phyloP scores from a whole-genome alignment of 2,113 vertebrate genomes.

The Myotis yumanensis region DNA sequence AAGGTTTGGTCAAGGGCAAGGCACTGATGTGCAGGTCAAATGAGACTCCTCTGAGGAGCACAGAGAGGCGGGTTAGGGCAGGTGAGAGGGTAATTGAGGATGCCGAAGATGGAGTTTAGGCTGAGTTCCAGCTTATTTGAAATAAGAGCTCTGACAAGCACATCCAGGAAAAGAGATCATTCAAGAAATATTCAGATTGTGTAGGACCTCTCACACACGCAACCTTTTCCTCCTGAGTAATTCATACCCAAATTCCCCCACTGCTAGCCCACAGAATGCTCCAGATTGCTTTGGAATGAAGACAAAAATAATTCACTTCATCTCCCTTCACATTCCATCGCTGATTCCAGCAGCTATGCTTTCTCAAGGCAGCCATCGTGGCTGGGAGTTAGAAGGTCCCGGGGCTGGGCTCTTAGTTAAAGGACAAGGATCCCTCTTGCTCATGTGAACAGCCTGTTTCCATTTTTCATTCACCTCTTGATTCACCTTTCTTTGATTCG shows the following conservation, averaged over 20 bases:
- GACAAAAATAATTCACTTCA: not conserved
- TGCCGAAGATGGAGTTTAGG: not conserved
- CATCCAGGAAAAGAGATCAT: conserved; percentile 14
- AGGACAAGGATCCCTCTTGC: not conserved
- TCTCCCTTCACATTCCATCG: not conserved
- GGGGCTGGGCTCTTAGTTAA: not conserved
- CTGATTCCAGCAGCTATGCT: not conserved
- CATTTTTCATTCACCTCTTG: not conserved
- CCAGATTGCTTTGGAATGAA: not conserved
- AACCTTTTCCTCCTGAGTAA: conserved; percentile 13
- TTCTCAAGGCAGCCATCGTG: not conserved
- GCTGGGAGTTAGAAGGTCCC: not conserved
- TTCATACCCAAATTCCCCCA: not conserved
- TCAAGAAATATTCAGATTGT: conserved; percentile 44
- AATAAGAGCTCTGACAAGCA: conserved; percentile 2
- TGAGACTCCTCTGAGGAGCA: not conserved
- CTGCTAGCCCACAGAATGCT: not conserved
- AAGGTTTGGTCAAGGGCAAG: not conserved
- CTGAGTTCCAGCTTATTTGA: not conserved
- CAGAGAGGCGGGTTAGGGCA: not conserved
- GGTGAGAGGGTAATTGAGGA: not conserved
- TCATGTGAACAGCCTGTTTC: not conserved
- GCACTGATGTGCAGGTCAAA: not conserved
- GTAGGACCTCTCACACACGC: not conserved
- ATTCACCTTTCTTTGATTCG: not conserved